Base-by-base conservation (phyloP, 2,113 vertebrate genomes). In the Pipra filicauda region DNA sequence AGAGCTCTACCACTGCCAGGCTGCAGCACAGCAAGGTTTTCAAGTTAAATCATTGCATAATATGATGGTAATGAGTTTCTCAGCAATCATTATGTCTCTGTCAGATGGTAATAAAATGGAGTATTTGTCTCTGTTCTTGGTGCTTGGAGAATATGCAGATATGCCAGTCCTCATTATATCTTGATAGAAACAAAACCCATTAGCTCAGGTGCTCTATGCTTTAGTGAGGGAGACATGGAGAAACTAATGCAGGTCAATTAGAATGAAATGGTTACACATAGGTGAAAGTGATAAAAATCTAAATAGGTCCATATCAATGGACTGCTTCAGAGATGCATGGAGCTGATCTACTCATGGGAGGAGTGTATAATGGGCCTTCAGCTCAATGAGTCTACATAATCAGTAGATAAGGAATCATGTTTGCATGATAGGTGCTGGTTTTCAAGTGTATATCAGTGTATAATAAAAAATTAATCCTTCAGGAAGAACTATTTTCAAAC, bases 141-240 rank as follows among this genome's bases (percentile, higher is more conserved):
- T 95, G 93, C 95, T 89, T 6, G 0, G 97, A 97, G 96, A 94
- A 87, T 96, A 97, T 88, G 96, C 93, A 96, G 97, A 95, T 97
- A 93, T 85, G 97, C 97, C 97, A 97, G 95, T 97, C 95, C 97
- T 97, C 96, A 96, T 97, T 97, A 97, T 54, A 80, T 64, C 94
- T 89, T 96, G 97, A 97, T 97, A 92, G 96, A 96, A 97, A 97
- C 96, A 97, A 97, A 98, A 95, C 92, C 95, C 95, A 98, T 98
- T 97, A 98, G 95, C 87, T 93, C 91, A 96, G 97, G 97, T 94
- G 95, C 94, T 97, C 92, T 75, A 92, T 5, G 58, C 96, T 97
- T 96, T 97, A 98, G 97, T 97, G 95, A 96, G 95, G 62, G 88
- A 97, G 95, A 97, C 97, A 96, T 88, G 95, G 67, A 95, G 96